Evolutionary conservation across 2,797 vertebrate species (phyloP), one percentile per base, ranked within the genome.

Genomic region (Alfaro cultratus): DNA sequence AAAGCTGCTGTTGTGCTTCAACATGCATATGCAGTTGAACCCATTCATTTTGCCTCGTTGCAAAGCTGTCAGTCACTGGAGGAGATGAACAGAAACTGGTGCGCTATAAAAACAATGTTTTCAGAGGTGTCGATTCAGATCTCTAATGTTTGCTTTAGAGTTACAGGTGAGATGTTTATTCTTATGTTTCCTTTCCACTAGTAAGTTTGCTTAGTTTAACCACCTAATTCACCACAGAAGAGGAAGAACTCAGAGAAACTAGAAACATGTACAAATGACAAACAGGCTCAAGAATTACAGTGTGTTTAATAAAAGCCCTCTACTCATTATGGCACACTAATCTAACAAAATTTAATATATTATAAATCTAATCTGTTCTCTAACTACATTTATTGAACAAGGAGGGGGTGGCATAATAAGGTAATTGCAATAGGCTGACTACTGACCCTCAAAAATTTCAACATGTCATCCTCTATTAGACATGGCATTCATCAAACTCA

Each of bases 401-500:
- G 41, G 45, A 49, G 73, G 31, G 55, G 55, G 68, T 55, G 36
- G 45, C 49, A 70, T 81, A 85, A 86, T 71, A 82, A 79, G 34
- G 74, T 62, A 83, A 82, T 88, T 74, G 84, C 73, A 83, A 13
- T 31, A 68, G 13, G 41, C 51, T 71, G 45, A 88, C 77, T 76
- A 46, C 21, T 80, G 80, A 86, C 72, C 83, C 82, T 21, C 49
- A 31, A 79, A 82, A 80, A 21, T 26, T 81, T 87, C 11, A 79
- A 79, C 85, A 85, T 81, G 81, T 81, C 89, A 87, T 9, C 4
- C 86, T 72, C 75, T 62, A 85, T 92, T 88, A 87, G 39, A 74
- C n/a, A 1, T n/a, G 74, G 55, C 55, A 83, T 87, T 90, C 80
- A 45, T 88, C 80, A 81, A 81, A 88, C 74, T 79, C 73, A 60